Evolutionary conservation across 2,888 invertebrate genomes (phyloP).

Genomic region (Oscheius sp.): DNA sequence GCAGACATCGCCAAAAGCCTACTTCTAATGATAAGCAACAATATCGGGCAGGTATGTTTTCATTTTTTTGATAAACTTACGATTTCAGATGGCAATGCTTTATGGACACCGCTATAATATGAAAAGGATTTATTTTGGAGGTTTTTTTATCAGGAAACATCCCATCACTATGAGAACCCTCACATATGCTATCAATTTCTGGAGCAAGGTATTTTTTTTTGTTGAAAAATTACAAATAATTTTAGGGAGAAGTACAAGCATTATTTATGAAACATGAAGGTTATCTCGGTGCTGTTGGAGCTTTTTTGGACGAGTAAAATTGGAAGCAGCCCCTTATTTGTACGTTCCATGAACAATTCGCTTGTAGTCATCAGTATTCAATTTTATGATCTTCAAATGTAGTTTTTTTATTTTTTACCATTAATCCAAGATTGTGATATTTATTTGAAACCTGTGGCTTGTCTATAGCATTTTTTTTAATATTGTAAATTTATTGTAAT

Average conservation of each 20-base stretch:
- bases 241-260: constrained; percentile 79
- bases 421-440: constrained; percentile 5
- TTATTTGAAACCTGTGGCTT: background rate
- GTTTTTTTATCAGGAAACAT: constrained; percentile 82
- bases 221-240: constrained; percentile 16
- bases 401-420: background rate
- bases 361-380: constrained; percentile 6
- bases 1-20: constrained; percentile 78
- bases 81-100: constrained; percentile 79
- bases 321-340: background rate
- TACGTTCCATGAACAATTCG: constrained; percentile 28
- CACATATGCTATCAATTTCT: constrained; percentile 81
- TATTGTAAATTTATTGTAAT: too few species aligned
- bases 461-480: too few species aligned
- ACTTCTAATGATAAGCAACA: constrained; percentile 81
- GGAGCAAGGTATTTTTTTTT: constrained; percentile 77
- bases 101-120: constrained; percentile 80
- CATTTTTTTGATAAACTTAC: background rate
- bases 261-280: constrained; percentile 82
- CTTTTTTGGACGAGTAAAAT: constrained; percentile 76
- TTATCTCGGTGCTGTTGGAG: constrained; percentile 82
- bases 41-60: constrained; percentile 78
- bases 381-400: constrained; percentile 10
- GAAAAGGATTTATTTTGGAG: constrained; percentile 81
- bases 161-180: constrained; percentile 82